Evolutionary conservation across 2,113 vertebrate genomes (phyloP), one percentile per base, ranked within the genome.

Genomic region (Corythornis cristatus): DNA sequence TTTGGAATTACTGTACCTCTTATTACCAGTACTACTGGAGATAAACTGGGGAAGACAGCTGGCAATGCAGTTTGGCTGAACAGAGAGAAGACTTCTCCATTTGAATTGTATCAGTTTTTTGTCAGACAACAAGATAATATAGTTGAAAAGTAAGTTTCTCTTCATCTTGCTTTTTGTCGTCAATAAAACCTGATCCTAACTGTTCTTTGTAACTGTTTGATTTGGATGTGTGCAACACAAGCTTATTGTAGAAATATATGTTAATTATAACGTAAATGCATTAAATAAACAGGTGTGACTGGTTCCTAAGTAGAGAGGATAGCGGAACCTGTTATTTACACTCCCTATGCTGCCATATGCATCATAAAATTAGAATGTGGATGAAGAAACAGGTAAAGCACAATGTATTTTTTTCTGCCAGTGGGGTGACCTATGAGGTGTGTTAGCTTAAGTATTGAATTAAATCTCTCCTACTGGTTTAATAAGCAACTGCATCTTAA

Each of bases 61-160:
- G 99, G 99, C 35, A 99, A 99, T 51, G 99, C 99, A 6, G 98
- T 99, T 74, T 99, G 99, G 99, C 98, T 99, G 43, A 99, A 98
- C 97, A 97, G 98, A 80, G 98, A 99, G 19, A 98, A 97, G 96
- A 99, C 99, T 2, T 99, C 99, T 46, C 98, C 99, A 0, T 99
- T 99, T 97, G 99, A 99, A 51, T 96, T 99, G 3, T 99, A 99
- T 96, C 99, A 99, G 79, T 99, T 98, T 96, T 99, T 99, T 86
- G 96, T 99, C 48, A 98, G 99, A 70, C 98, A 98, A 90, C 98
- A 98, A 4, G 99, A 99, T 74, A 75, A 88, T 31, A 74, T 62
- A 12, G 97, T 99, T 42, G 98, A 99, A 95, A 96, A 98, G 99
- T 98, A 93, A 89, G 98, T 56, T 51, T 33, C 79, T 90, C 28